phyloP scores from a whole-genome alignment of 2,113 vertebrate species.

The Takifugu bimaculatus region DNA sequence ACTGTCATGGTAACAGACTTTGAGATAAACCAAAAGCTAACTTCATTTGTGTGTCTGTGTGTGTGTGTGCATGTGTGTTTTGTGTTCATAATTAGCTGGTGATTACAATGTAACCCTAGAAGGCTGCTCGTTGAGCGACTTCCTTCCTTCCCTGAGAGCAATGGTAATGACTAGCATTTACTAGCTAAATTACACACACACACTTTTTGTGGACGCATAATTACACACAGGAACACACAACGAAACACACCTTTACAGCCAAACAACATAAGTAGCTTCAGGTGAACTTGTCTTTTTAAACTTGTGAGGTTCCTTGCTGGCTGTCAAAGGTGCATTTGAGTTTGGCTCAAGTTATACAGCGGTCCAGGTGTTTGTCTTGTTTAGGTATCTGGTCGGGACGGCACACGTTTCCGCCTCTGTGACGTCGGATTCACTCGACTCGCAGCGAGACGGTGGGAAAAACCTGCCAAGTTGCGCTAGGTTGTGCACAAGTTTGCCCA shows the following conservation, averaged over 20 bases:
- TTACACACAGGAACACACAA: slow-evolving; percentile 9
- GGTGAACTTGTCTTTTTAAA: too few species aligned
- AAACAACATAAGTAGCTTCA: too few species aligned
- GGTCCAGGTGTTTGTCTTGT: too few species aligned
- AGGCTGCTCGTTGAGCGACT: slow-evolving; percentile 19
- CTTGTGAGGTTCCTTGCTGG: too few species aligned
- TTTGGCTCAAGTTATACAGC: too few species aligned
- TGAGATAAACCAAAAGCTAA: slow-evolving; percentile 10
- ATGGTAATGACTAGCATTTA: slow-evolving; percentile 39
- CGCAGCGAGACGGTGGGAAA: too few species aligned
- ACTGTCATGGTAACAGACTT: slow-evolving; percentile 16
- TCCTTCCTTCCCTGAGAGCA: slow-evolving; percentile 34
- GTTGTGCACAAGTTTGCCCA: too few species aligned
- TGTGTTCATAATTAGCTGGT: slow-evolving; percentile 20
- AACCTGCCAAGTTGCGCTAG: too few species aligned
- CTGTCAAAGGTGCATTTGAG: too few species aligned
- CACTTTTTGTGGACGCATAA: slow-evolving; percentile 1
- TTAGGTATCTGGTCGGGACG: too few species aligned
- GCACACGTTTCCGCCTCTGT: too few species aligned
- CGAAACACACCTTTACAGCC: not conserved
- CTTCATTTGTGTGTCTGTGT: slow-evolving; percentile 5
- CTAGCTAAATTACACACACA: slow-evolving; percentile 30
- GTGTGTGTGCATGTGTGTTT: slow-evolving; percentile 6
- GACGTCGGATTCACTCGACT: too few species aligned
- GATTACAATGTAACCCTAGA: slow-evolving; percentile 26